phyloP scores from a whole-genome alignment of 2,797 vertebrate genomes.

The Perdix hodgsoniae region DNA sequence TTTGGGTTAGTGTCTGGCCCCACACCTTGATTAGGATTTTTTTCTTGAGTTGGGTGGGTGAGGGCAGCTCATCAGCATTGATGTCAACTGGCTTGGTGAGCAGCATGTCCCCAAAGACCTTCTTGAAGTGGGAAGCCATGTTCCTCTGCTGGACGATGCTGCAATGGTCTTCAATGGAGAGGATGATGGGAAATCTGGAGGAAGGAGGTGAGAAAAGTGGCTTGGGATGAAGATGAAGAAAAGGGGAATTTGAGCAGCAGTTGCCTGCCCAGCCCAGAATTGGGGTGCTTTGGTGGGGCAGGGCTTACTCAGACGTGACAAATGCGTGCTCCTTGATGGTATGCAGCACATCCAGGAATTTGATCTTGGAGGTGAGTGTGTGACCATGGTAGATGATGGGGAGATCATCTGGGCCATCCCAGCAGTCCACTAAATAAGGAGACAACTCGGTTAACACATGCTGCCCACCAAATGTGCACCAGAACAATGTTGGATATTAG shows the following conservation, averaged over 20 bases:
- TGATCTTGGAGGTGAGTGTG: conserved; percentile 93
- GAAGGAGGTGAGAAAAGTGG: neutral
- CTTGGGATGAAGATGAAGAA: neutral
- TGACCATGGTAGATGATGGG: conserved; percentile 94
- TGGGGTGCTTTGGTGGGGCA: accelerated
- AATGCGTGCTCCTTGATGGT: conserved; percentile 94
- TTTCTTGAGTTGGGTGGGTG: conserved; percentile 79
- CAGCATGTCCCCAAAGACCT: conserved; percentile 88
- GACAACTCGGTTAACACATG: neutral
- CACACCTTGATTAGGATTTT: conserved; percentile 83
- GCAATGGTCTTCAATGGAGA: conserved; percentile 95
- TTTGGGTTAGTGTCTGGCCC: neutral
- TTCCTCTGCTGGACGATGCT: conserved; percentile 93
- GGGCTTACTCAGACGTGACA: conserved; percentile 87
- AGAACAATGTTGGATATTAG: neutral
- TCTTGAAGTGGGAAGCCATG: conserved; percentile 91
- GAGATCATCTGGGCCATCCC: conserved; percentile 92
- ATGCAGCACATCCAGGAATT: conserved; percentile 91
- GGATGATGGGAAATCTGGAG: conserved; percentile 89
- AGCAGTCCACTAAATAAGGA: conserved; percentile 88
- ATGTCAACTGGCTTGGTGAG: conserved; percentile 81
- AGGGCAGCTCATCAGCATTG: conserved; percentile 78
- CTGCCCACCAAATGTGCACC: accelerated
- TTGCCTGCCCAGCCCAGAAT: neutral
- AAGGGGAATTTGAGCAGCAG: neutral